Evolutionary conservation across 2,113 vertebrate genomes (phyloP).

Genomic region (Chrysochloris asiatica): DNA sequence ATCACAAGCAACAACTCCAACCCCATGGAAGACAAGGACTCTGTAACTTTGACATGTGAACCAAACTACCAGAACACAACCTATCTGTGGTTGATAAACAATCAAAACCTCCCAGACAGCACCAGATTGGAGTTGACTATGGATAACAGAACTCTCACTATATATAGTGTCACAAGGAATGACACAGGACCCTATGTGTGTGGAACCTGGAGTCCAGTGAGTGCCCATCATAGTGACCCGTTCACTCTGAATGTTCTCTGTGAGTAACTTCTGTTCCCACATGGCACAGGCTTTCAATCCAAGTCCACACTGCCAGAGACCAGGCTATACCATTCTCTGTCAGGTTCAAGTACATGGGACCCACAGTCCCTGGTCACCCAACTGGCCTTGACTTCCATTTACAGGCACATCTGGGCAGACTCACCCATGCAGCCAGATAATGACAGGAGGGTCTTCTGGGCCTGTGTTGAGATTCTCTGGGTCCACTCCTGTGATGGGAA

Average conservation of each 20-base stretch:
- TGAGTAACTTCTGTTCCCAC: slow-evolving; percentile 58
- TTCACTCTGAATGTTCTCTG: slow-evolving; percentile 51
- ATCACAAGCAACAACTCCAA: slow-evolving; percentile 38
- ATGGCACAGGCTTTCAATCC: too few relatives aligned
- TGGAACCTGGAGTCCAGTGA: slow-evolving; percentile 37
- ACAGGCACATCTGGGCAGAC: too few relatives aligned
- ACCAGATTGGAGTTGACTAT: background rate
- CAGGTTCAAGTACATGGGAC: too few relatives aligned
- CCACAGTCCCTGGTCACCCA: background rate
- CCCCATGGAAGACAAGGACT: background rate
- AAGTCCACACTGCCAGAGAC: background rate
- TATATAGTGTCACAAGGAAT: slow-evolving; percentile 14
- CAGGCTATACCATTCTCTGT: background rate
- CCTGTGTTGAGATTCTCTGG: background rate
- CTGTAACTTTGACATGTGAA: slow-evolving; percentile 23
- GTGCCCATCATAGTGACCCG: background rate
- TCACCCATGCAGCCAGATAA: background rate
- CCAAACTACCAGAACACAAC: background rate
- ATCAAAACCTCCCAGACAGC: background rate
- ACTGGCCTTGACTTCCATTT: background rate
- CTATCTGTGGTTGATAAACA: slow-evolving; percentile 33
- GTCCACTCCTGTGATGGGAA: background rate
- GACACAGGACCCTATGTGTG: slow-evolving; percentile 63
- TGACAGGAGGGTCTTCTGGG: accelerated
- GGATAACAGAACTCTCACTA: background rate